Conservation (phyloP, 30 jellyfish, hydroid and myxozoan species). For the Aurelia aurita complex sp. Pacific region DNA sequence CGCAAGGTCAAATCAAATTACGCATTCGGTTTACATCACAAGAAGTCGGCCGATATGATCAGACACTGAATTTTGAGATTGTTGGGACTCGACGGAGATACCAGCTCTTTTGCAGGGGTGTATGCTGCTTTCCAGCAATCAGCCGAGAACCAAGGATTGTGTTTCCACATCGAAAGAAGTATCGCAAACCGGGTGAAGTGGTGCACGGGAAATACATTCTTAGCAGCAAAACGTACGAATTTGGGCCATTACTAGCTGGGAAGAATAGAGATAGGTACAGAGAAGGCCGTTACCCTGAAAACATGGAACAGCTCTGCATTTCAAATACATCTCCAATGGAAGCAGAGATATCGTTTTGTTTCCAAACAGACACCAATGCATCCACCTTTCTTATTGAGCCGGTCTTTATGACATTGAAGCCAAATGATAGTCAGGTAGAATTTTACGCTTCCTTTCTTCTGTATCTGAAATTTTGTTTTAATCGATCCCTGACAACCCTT, state of each 20-base stretch:
- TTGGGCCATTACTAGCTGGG: conserved; percentile 98
- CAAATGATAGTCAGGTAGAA: conserved; percentile 91
- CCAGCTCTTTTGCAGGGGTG: conserved; percentile 95
- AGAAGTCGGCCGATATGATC: conserved; percentile 95
- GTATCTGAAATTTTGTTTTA: no score
- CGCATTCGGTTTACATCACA: conserved; percentile 76
- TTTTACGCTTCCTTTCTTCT: no score
- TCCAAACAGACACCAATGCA: conserved; percentile 87
- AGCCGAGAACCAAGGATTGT: conserved; percentile 96
- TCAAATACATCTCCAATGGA: conserved; percentile 87
- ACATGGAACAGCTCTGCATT: conserved; percentile 88
- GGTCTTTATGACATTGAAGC: conserved; percentile 59
- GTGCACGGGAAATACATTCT: conserved; percentile 82
- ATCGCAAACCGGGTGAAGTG: conserved; percentile 82
- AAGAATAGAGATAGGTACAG: conserved; percentile 95
- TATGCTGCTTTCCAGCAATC: conserved; percentile 92
- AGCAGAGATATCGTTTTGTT: conserved; percentile 88
- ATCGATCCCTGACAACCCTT: no score
- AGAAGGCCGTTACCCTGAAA: conserved; percentile 97
- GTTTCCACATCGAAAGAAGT: conserved; percentile 91
- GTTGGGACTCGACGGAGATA: conserved; percentile 95
- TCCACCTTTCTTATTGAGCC: conserved; percentile 93
- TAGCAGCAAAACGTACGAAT: conserved; percentile 80
- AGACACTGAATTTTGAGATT: conserved; percentile 83
- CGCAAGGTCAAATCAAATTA: conserved; percentile 68